Evolutionary conservation across 2,888 invertebrate genomes (phyloP).

Genomic region (Ophion obscuratus): DNA sequence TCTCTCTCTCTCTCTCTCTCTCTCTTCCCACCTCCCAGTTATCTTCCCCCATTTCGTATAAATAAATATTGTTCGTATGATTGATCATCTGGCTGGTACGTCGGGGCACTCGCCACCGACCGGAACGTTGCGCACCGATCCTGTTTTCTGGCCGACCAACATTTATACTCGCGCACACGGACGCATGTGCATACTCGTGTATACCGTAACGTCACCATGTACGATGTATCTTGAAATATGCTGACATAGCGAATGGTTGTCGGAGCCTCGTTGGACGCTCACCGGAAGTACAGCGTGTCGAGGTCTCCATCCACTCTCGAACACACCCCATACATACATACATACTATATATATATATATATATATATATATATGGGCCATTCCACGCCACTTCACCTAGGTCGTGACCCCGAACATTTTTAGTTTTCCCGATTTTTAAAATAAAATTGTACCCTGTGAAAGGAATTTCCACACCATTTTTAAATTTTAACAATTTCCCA

Average conservation of each 20-base stretch:
- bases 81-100: slow-evolving; percentile 75
- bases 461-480: too few relatives aligned
- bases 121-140: slow-evolving; percentile 76
- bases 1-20: neutral
- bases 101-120: slow-evolving; percentile 55
- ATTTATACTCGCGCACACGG: neutral
- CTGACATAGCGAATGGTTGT: slow-evolving; percentile 46
- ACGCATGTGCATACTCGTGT: neutral
- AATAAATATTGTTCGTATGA: slow-evolving; percentile 81
- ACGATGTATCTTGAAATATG: slow-evolving; percentile 31
- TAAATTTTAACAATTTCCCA: too few relatives aligned
- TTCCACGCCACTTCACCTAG: too few relatives aligned
- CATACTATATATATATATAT: neutral
- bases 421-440: too few relatives aligned
- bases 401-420: too few relatives aligned
- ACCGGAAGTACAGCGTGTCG: slow-evolving; percentile 57
- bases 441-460: too few relatives aligned
- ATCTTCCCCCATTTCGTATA: slow-evolving; percentile 74
- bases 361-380: neutral
- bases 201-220: neutral
- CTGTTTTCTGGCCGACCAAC: slow-evolving; percentile 34
- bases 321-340: neutral
- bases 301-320: slow-evolving; percentile 40
- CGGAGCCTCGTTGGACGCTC: slow-evolving; percentile 31
- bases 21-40: slow-evolving; percentile 56